Evolutionary conservation across 2,888 invertebrate genomes (phyloP).

Genomic region (Aelia acuminata): DNA sequence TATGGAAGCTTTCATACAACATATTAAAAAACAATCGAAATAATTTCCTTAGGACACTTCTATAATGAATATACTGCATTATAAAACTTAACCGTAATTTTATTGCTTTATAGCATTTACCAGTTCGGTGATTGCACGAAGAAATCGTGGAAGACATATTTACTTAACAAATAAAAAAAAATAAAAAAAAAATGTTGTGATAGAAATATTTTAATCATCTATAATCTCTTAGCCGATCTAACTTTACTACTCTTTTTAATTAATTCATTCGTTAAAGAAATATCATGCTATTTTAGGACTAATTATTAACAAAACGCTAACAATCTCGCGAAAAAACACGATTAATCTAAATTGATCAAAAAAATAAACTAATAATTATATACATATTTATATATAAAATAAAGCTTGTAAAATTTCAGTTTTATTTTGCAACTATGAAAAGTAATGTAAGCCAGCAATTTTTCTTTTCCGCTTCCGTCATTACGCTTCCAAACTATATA

Average conservation of each 20-base stretch:
- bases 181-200: neutral
- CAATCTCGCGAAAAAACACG: neutral
- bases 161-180: neutral
- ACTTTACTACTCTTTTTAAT: neutral
- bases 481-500: neutral
- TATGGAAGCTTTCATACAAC: conserved; percentile 1
- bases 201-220: neutral
- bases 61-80: neutral
- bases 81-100: neutral
- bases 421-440: neutral
- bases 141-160: conserved; percentile 32
- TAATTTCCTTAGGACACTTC: neutral
- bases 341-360: neutral
- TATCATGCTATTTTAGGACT: neutral
- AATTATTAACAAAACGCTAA: neutral
- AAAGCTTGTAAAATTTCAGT: neutral
- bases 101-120: conserved; percentile 36
- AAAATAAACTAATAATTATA: neutral
- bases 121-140: conserved; percentile 27
- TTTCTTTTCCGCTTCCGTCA: neutral
- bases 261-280: neutral
- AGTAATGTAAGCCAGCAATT: neutral
- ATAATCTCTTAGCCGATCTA: neutral
- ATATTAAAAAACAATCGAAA: neutral
- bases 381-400: neutral